Conservation (phyloP, 2,888 invertebrate species). For the Volucella zonaria region DNA sequence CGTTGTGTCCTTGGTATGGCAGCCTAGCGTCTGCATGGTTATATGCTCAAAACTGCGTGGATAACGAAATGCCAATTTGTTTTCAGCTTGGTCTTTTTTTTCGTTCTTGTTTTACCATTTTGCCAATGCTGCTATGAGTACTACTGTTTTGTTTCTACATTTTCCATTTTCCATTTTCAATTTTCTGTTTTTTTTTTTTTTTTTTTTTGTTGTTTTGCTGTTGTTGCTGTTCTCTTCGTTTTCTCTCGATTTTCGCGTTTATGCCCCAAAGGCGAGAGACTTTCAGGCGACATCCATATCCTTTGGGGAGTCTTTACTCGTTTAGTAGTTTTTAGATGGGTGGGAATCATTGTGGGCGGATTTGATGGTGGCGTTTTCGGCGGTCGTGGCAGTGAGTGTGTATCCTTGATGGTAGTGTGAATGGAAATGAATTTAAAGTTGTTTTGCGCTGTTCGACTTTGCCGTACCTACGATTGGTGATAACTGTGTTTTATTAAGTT, state of each 20-base stretch:
- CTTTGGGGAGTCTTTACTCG: slow-evolving; percentile 62
- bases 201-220: neutral
- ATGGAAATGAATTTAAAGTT: slow-evolving; percentile 70
- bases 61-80: slow-evolving; percentile 57
- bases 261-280: slow-evolving; percentile 58
- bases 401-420: slow-evolving; percentile 51
- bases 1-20: slow-evolving; percentile 39
- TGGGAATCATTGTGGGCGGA: slow-evolving; percentile 10
- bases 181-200: too few species aligned
- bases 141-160: slow-evolving; percentile 4
- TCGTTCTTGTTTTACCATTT: slow-evolving; percentile 7
- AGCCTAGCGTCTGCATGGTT: slow-evolving; percentile 48
- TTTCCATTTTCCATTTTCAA: slow-evolving; percentile 15
- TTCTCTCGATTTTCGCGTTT: slow-evolving; percentile 28
- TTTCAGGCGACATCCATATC: slow-evolving; percentile 67
- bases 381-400: neutral
- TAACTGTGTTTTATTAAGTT: slow-evolving; percentile 49
- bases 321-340: neutral
- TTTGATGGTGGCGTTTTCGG: neutral
- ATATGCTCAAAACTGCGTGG: slow-evolving; percentile 66
- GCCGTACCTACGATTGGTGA: slow-evolving; percentile 16
- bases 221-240: slow-evolving; percentile 3
- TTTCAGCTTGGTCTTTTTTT: slow-evolving; percentile 25
- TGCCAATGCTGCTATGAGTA: too few species aligned
- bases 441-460: slow-evolving; percentile 53